Percentiles rank a stretch among this genome's conserved stretches.
These are phyloP conservation scores for Blera fallax DNA, from an alignment of 2,888 invertebrate species.

Conservation along the genomic window DNA sequence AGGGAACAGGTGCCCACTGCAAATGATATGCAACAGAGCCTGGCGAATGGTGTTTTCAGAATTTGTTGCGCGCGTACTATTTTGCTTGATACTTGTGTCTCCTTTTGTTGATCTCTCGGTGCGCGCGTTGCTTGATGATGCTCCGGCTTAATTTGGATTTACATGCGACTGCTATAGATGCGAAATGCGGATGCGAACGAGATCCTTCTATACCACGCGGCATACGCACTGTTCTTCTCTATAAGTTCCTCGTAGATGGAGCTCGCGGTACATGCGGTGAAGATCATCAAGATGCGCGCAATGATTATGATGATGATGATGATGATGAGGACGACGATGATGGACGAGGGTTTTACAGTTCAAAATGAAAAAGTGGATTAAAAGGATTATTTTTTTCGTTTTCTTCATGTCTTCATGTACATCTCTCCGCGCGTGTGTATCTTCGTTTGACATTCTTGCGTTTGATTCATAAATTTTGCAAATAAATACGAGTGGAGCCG, in stretches of 20 bases:
- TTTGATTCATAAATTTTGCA: slow-evolving; percentile 31
- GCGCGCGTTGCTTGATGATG: slow-evolving; percentile 22
- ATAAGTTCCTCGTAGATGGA: not conserved
- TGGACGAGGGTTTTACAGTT: slow-evolving; percentile 20
- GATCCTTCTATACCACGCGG: not conserved
- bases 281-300: slow-evolving; percentile 31
- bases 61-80: slow-evolving; percentile 49
- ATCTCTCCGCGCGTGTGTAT: not conserved
- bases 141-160: slow-evolving; percentile 63
- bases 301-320: slow-evolving; percentile 10
- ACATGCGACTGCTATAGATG: slow-evolving; percentile 32
- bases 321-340: slow-evolving; percentile 44
- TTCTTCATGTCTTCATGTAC: not conserved
- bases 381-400: not conserved
- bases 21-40: slow-evolving; percentile 70
- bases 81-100: slow-evolving; percentile 14
- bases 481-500: slow-evolving; percentile 23
- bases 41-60: slow-evolving; percentile 62
- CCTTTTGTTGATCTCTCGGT: slow-evolving; percentile 36
- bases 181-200: slow-evolving; percentile 56
- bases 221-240: not conserved
- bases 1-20: slow-evolving; percentile 70
- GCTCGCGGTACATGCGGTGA: not conserved
- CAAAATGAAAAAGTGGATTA: not conserved
- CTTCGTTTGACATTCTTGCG: slow-evolving; percentile 11